phyloP scores from a whole-genome alignment of 1,140 invertebrate genomes.

The Ooceraea biroi region DNA sequence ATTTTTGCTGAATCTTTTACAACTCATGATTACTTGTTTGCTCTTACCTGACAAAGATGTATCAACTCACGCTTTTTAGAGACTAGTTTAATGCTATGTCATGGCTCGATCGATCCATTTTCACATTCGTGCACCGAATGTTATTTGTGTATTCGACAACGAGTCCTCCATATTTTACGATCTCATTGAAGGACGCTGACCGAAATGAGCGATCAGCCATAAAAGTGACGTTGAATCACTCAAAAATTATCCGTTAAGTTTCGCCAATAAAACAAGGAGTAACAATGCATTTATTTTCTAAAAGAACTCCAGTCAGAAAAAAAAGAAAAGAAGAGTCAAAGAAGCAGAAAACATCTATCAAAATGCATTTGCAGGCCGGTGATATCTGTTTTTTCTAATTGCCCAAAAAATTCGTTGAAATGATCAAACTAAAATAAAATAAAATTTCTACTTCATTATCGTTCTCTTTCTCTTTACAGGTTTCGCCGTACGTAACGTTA shows the following conservation, averaged over 20 bases:
- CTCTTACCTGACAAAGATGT: conserved; percentile 10
- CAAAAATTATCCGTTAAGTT: conserved; percentile 29
- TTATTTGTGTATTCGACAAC: conserved; percentile 21
- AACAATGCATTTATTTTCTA: too few relatives aligned
- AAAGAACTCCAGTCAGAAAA: too few relatives aligned
- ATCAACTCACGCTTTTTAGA: background rate
- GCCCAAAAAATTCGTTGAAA: too few relatives aligned
- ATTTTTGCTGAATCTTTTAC: background rate
- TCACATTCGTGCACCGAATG: conserved; percentile 11
- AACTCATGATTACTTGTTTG: background rate
- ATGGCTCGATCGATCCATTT: conserved; percentile 24
- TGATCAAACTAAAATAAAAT: too few relatives aligned
- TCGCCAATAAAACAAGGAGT: too few relatives aligned
- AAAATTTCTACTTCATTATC: too few relatives aligned
- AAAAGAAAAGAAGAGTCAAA: too few relatives aligned
- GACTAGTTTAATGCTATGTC: background rate
- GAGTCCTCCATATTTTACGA: conserved; percentile 46
- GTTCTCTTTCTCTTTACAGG: too few relatives aligned
- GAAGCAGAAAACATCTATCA: too few relatives aligned
- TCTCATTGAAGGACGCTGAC: conserved; percentile 73
- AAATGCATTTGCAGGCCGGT: too few relatives aligned
- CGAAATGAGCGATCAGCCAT: conserved; percentile 56
- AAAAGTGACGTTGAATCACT: conserved; percentile 57
- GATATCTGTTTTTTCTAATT: too few relatives aligned
- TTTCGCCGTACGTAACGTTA: too few relatives aligned